Evolutionary conservation across 2,797 vertebrate species (phyloP).

Genomic region (Lophura swinhoii): DNA sequence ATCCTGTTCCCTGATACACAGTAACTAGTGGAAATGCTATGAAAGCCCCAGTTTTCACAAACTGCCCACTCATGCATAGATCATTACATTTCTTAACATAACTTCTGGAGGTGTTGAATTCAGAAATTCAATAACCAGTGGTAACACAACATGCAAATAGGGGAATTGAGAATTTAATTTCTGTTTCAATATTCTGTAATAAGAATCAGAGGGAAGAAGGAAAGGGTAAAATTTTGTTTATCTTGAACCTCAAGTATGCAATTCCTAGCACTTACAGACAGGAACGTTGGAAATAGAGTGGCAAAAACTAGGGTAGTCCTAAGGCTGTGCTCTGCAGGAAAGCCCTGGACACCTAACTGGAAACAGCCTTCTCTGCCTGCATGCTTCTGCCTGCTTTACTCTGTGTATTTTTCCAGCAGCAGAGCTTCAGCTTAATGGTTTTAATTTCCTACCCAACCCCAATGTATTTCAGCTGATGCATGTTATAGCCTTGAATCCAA

Average conservation of each 20-base stretch:
- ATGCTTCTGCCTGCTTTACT: background rate
- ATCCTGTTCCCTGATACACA: background rate
- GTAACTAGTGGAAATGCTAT: background rate
- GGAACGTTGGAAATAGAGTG: background rate
- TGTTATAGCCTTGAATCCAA: background rate
- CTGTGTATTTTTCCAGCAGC: background rate
- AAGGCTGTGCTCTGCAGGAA: background rate
- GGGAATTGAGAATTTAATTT: background rate
- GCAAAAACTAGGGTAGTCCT: background rate
- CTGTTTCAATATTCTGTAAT: background rate
- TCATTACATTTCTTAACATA: background rate
- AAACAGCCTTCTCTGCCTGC: background rate
- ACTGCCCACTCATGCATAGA: background rate
- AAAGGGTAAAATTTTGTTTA: background rate
- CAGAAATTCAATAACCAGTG: background rate
- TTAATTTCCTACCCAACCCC: background rate
- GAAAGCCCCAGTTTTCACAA: background rate
- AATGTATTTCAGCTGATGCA: background rate
- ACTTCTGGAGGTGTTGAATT: background rate
- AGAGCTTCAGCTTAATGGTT: background rate
- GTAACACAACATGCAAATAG: background rate
- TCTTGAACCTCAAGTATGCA: background rate
- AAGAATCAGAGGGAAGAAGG: background rate
- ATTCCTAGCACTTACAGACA: background rate
- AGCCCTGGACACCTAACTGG: background rate